Conservation (phyloP, 2,113 vertebrate genomes). For the Felis catus region DNA sequence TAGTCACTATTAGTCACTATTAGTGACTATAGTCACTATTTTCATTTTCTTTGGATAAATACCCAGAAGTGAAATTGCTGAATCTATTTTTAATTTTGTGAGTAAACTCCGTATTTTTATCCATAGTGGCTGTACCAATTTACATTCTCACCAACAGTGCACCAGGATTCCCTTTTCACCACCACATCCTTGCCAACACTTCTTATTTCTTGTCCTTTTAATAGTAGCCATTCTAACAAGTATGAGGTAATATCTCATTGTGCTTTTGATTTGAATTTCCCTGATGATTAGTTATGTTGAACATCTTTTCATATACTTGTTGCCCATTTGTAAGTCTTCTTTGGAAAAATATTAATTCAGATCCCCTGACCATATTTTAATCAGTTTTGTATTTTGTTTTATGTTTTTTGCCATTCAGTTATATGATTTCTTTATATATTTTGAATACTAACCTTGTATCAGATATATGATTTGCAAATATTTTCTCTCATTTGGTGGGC, state of each 20-base stretch:
- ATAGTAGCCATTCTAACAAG: background rate
- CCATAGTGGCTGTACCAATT: background rate
- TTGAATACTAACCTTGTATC: background rate
- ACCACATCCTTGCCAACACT: background rate
- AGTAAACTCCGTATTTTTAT: background rate
- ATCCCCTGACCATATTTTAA: background rate
- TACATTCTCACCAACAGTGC: background rate
- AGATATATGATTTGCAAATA: background rate
- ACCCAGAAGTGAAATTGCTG: background rate
- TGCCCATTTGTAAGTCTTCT: background rate
- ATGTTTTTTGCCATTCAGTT: background rate
- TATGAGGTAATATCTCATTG: background rate
- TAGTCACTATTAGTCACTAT: background rate
- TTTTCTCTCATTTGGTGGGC: background rate
- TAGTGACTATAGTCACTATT: background rate
- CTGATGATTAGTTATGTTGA: background rate
- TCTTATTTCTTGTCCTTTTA: background rate
- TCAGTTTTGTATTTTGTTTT: background rate
- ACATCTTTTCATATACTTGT: background rate
- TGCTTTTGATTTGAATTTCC: background rate
- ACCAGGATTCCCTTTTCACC: background rate
- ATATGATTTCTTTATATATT: background rate
- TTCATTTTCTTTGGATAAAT: background rate
- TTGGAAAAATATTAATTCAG: background rate
- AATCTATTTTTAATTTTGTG: background rate